These are phyloP conservation scores for Geotrypetes seraphini DNA, from an alignment of 2,797 vertebrate species.

Conservation along the genomic window DNA sequence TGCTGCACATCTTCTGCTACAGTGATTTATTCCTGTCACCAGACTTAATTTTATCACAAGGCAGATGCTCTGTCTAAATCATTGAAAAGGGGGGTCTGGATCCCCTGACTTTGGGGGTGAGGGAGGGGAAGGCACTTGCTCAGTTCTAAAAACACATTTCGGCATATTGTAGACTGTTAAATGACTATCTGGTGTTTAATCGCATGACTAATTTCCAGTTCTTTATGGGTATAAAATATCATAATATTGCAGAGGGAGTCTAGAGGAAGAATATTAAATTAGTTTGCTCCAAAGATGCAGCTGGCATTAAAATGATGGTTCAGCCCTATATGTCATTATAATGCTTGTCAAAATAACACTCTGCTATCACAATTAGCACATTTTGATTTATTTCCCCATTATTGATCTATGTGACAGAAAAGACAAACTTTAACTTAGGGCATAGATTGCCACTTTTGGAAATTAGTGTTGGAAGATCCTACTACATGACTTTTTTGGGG, in stretches of 20 bases:
- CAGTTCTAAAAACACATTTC: conserved; percentile 35
- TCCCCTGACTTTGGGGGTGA: conserved; percentile 54
- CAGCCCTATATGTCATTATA: conserved; percentile 13
- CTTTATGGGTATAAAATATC: conserved; percentile 22
- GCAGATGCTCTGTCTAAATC: conserved; percentile 60
- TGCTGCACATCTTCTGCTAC: conserved; percentile 43
- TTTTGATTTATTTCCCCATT: no score
- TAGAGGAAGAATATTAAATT: conserved; percentile 23
- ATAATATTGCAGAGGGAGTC: conserved; percentile 27
- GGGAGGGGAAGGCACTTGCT: conserved; percentile 50
- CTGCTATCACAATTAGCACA: no score
- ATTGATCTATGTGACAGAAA: no score
- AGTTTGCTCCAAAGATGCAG: conserved; percentile 25
- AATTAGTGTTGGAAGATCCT: no score
- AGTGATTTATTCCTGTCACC: conserved; percentile 66
- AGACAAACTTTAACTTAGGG: no score
- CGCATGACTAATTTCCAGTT: conserved; percentile 39
- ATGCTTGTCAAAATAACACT: conserved; percentile 52
- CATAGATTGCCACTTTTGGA: no score
- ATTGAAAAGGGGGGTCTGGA: conserved; percentile 36
- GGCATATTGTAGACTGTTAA: conserved; percentile 30
- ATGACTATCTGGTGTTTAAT: conserved; percentile 40
- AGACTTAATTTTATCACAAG: conserved; percentile 65
- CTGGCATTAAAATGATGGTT: conserved; percentile 25
- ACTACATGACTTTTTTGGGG: no score